Percentiles rank a stretch among this genome's conserved stretches.
phyloP scores from a whole-genome alignment of 1,140 invertebrate genomes.

The Nilaparvata lugens region DNA sequence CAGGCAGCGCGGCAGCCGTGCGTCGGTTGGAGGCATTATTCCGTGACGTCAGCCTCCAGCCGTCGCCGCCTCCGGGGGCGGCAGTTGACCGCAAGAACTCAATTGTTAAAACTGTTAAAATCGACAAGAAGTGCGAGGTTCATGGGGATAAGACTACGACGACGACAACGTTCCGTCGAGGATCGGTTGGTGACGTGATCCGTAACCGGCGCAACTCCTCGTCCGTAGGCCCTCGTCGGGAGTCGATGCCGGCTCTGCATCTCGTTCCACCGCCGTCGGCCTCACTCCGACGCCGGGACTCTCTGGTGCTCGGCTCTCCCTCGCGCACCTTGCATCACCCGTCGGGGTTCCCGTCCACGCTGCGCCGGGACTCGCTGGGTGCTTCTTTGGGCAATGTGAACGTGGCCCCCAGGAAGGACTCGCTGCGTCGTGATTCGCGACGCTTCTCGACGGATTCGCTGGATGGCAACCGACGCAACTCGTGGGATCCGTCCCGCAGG shows the following conservation, averaged over 20 bases:
- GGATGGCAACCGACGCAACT: constrained; percentile 51
- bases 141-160: constrained; percentile 51
- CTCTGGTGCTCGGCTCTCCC: constrained; percentile 29
- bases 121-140: constrained; percentile 53
- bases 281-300: constrained; percentile 42
- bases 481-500: constrained; percentile 54
- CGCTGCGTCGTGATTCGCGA: constrained; percentile 32
- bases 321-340: constrained; percentile 39
- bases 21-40: constrained; percentile 61
- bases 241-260: constrained; percentile 34
- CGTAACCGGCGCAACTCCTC: constrained; percentile 8
- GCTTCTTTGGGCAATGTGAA: constrained; percentile 37
- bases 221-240: constrained; percentile 33
- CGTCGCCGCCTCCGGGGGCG: constrained; percentile 26
- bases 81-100: constrained; percentile 4
- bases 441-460: constrained; percentile 59
- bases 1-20: constrained; percentile 44
- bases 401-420: constrained; percentile 32
- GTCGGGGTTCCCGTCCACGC: constrained; percentile 52
- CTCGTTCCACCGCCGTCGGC: constrained; percentile 11
- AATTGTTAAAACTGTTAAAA: constrained; percentile 16
- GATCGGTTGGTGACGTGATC: constrained; percentile 28
- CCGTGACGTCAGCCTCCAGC: constrained; percentile 49
- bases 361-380: constrained; percentile 46
- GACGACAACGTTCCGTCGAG: constrained; percentile 47